Conservation (phyloP, 92 coral and sea anemone genomes). For the Paragorgia papillata region DNA sequence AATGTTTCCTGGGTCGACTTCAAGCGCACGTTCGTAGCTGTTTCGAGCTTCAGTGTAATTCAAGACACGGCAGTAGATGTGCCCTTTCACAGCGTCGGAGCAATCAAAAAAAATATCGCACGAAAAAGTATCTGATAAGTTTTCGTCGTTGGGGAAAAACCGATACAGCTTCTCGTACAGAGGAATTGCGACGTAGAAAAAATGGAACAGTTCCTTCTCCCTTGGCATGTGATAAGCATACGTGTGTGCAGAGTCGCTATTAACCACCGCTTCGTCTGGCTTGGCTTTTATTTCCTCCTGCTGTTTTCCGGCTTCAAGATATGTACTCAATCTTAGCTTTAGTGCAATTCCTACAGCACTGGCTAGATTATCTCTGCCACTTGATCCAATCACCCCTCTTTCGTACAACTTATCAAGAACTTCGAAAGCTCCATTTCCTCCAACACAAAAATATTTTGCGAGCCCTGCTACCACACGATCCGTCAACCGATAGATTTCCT, state of each 20-base stretch:
- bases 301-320: constrained; percentile 33
- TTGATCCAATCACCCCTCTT: constrained; percentile 2
- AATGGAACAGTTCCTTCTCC: constrained; percentile 24
- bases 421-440: constrained; percentile 17
- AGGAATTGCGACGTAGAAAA: constrained; percentile 21
- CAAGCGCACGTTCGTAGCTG: constrained; percentile 15
- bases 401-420: constrained; percentile 8
- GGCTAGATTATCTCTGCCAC: constrained; percentile 15
- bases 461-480: constrained; percentile 23
- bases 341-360: constrained; percentile 24
- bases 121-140: background rate
- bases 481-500: constrained; percentile 34
- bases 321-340: constrained; percentile 17
- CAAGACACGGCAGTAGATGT: background rate
- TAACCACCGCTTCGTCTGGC: background rate
- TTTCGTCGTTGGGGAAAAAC: background rate
- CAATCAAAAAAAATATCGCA: background rate
- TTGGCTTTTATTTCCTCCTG: constrained; percentile 7
- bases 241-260: background rate
- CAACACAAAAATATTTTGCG: background rate
- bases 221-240: constrained; percentile 1
- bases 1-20: background rate
- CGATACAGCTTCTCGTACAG: constrained; percentile 3
- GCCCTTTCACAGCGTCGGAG: background rate
- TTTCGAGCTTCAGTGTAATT: constrained; percentile 1